Base-by-base conservation (phyloP, 2,113 vertebrate species). In the Albula goreensis region DNA sequence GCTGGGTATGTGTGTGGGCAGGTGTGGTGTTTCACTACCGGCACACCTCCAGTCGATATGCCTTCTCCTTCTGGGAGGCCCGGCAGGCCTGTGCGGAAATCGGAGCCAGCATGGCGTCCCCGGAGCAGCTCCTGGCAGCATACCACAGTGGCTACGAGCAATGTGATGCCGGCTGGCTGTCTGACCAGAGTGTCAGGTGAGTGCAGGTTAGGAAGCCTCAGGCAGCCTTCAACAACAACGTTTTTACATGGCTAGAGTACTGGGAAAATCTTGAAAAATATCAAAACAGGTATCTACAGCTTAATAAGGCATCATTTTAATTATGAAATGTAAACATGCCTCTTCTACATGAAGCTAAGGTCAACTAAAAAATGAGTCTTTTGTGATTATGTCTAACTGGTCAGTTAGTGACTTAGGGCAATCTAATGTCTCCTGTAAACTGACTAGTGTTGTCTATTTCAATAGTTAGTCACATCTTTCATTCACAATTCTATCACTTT, bases 21-120 rank as follows among this genome's bases (percentile, higher is more conserved):
- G 98, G 98, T 3, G 97, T 99, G 53, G 98, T 99, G 74, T 99
- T 99, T 86, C 97, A 97, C 86, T 98, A 99, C 89, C 97, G 97
- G 0, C 96, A 97, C 78, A 96, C 97, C 31, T 96, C 95, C 63
- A 94, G 92, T 48, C 97, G 97, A 0, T 97, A 99, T 0, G 96
- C 96, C 51, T 99, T 98, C 88, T 96, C 96, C 87, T 99, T 99
- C 17, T 15, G 92, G 0, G 91, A 87, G 78, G 98, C 98, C 0
- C 94, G 85, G 88, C 93, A 95, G 0, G 97, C 97, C 0, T 99
- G 98, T 8, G 80, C 92, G 87, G 94, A 95, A 4, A 96, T 97
- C 0, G 97, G 97, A 0, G 97, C 97, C 50, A 91, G 91, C 51
- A 98, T 99, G 0, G 98, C 98, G 89, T 94, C 96, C 31, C 97